These are phyloP conservation scores for Scomber colias DNA, from an alignment of 2,113 vertebrate species.

Conservation along the genomic window DNA sequence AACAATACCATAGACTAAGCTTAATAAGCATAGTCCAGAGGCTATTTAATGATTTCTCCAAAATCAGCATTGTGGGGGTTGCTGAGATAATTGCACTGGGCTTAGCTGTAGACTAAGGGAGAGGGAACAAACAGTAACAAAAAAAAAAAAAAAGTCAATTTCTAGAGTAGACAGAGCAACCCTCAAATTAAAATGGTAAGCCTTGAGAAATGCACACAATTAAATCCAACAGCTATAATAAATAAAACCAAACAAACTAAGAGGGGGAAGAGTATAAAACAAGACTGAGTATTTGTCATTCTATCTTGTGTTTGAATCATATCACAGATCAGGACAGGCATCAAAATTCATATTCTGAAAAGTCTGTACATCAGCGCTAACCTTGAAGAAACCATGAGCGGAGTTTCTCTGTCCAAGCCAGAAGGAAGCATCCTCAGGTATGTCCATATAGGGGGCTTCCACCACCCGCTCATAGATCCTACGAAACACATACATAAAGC, in stretches of 20 bases:
- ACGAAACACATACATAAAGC: slow-evolving; percentile 33
- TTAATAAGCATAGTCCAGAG: slow-evolving; percentile 77
- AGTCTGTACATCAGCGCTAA: slow-evolving; percentile 13
- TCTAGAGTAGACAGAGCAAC: slow-evolving; percentile 41
- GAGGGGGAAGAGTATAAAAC: slow-evolving; percentile 27
- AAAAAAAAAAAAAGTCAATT: slow-evolving; percentile 60
- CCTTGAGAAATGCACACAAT: slow-evolving; percentile 65
- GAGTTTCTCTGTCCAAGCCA: slow-evolving; percentile 97
- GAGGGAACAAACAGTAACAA: slow-evolving; percentile 68
- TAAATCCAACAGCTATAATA: slow-evolving; percentile 65
- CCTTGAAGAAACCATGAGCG: slow-evolving; percentile 97
- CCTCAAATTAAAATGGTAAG: slow-evolving; percentile 66
- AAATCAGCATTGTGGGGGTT: slow-evolving; percentile 70
- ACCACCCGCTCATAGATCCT: slow-evolving; percentile 98
- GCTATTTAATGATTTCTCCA: slow-evolving; percentile 78
- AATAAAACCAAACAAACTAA: slow-evolving; percentile 65
- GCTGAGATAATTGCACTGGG: slow-evolving; percentile 74
- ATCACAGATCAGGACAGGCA: slow-evolving; percentile 34
- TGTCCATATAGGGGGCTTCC: slow-evolving; percentile 92
- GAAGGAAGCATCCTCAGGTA: slow-evolving; percentile 91
- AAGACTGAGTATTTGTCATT: background rate
- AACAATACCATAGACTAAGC: slow-evolving; percentile 66
- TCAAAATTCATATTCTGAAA: slow-evolving; percentile 13
- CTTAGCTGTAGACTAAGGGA: slow-evolving; percentile 66
- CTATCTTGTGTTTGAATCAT: background rate